Evolutionary conservation across 2,113 vertebrate genomes (phyloP).

Genomic region (Vicugna pacos): DNA sequence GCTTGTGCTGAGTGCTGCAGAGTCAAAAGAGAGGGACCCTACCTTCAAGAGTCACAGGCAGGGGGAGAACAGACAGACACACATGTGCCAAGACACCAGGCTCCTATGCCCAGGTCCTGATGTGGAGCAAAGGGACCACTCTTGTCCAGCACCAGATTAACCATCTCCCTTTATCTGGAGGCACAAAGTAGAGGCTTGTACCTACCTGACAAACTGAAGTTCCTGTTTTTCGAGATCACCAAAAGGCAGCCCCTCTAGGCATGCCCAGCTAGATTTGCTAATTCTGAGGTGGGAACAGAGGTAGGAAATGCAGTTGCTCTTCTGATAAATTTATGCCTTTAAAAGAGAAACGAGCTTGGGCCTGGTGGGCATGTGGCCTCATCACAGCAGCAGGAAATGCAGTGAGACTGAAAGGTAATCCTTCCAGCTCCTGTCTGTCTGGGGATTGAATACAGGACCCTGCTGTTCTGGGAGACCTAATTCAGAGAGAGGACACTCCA

Average conservation of each 20-base stretch:
- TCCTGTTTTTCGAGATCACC: background rate
- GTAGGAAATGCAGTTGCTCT: background rate
- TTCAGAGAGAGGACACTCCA: background rate
- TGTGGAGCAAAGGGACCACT: rapidly evolving
- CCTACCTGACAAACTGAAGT: background rate
- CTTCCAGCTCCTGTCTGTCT: background rate
- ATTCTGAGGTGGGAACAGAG: background rate
- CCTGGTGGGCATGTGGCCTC: background rate
- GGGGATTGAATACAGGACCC: background rate
- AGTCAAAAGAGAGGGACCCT: background rate
- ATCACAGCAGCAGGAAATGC: background rate
- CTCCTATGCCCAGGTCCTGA: background rate
- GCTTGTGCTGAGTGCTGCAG: background rate
- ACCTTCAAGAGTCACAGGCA: background rate
- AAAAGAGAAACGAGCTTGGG: background rate
- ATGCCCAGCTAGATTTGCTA: background rate
- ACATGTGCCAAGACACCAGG: background rate
- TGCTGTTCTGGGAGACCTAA: background rate
- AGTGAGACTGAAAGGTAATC: background rate
- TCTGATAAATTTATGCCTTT: background rate
- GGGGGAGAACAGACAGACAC: background rate
- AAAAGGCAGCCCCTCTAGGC: background rate
- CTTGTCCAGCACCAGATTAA: background rate
- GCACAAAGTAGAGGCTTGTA: background rate
- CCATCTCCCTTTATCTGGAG: background rate